Conservation (phyloP, 2,113 vertebrate genomes). For the Onychostruthus taczanowskii region DNA sequence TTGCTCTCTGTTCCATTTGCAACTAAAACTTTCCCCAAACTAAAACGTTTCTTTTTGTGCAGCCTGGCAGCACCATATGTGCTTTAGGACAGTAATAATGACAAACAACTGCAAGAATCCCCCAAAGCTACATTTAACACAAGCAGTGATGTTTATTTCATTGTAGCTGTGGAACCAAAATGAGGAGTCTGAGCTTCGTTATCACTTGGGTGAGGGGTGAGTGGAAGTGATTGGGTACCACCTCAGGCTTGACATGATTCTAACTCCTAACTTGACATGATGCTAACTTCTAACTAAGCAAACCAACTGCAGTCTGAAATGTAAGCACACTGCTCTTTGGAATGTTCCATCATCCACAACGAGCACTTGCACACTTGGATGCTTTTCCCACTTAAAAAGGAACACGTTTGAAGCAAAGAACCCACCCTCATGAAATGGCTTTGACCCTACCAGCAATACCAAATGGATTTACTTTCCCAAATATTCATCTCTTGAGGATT, state of each 20-base stretch:
- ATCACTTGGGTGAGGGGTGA: not conserved
- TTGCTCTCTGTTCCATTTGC: not conserved
- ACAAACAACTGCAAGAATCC: not conserved
- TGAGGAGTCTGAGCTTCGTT: not conserved
- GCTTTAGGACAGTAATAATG: not conserved
- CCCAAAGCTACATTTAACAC: not conserved
- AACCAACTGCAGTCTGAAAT: not conserved
- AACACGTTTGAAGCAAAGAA: not conserved
- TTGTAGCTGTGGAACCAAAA: not conserved
- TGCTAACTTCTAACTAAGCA: not conserved
- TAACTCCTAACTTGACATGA: not conserved
- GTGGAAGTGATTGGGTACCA: not conserved
- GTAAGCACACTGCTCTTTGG: not conserved
- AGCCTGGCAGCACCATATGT: not conserved
- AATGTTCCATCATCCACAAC: not conserved
- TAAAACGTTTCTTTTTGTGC: not conserved
- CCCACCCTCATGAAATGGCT: not conserved
- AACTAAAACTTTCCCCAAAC: accelerated
- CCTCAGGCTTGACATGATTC: not conserved
- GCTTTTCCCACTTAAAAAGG: not conserved
- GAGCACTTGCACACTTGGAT: not conserved
- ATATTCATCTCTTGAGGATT: not conserved
- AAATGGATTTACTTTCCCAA: not conserved
- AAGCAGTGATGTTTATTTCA: not conserved
- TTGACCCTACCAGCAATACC: not conserved